Conservation (phyloP, 2,888 invertebrate genomes). For the Andrena dorsata region DNA sequence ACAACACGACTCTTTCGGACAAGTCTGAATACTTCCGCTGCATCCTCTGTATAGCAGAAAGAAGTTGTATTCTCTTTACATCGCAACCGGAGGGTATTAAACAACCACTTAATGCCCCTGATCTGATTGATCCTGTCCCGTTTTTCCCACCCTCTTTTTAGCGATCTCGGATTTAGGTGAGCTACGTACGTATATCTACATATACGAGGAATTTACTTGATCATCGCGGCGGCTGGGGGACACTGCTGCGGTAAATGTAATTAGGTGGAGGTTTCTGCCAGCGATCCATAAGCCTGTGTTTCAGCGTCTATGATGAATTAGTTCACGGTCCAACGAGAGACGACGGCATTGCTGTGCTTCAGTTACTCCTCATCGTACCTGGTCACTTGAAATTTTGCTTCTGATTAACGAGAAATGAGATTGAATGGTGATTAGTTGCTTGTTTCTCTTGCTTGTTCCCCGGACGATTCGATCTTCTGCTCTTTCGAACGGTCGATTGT, state of each 20-base stretch:
- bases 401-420: conserved; percentile 8
- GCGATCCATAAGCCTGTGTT: conserved; percentile 13
- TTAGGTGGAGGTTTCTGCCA: conserved; percentile 26
- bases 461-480: conserved; percentile 33
- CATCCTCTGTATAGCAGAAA: conserved; percentile 1
- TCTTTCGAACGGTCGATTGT: conserved; percentile 5
- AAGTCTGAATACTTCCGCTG: background rate
- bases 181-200: too few relatives aligned
- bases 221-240: conserved; percentile 25
- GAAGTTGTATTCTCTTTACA: background rate
- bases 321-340: conserved; percentile 27
- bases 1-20: conserved; percentile 20
- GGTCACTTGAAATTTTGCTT: conserved; percentile 56
- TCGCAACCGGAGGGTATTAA: too few relatives aligned
- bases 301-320: conserved; percentile 22
- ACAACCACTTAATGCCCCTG: too few relatives aligned
- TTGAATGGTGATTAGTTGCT: background rate
- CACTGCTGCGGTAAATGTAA: background rate
- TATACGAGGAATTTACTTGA: conserved; percentile 36
- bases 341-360: conserved; percentile 16
- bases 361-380: conserved; percentile 9
- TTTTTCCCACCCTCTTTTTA: too few relatives aligned
- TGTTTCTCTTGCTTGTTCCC: conserved; percentile 40
- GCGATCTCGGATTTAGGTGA: too few relatives aligned
- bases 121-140: too few relatives aligned